Base-by-base conservation (phyloP, 2,113 vertebrate genomes). In the Corydoras sp. region DNA sequence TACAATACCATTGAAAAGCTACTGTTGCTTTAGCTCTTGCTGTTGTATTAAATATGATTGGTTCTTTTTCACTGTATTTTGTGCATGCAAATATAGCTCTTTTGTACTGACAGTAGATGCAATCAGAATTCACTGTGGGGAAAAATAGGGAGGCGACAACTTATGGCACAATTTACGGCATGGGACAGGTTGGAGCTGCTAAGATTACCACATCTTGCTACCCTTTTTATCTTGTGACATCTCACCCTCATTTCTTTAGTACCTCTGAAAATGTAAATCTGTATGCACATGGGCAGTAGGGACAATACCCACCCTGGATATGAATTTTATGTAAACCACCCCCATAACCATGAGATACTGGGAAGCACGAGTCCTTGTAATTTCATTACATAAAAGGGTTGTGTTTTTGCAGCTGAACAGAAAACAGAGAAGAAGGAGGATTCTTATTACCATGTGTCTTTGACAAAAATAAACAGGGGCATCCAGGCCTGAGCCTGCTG, bases 381-480 rank as follows among this genome's bases (percentile, higher is more conserved):
- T 89, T 93, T 92, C 88, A 89, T 91, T 90, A 90, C 80, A 78
- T 86, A 90, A 90, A 91, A 86, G 88, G 89, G 76, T 84, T 89
- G 83, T 84, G 80, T 84, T 79, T 85, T 82, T 85, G 84, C 81
- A 43, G 68, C 18, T 63, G 10, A 15, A 66, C 56, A 69, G 53
- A 58, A 72, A 78, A 73, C n/a, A 69, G 73, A 79, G 73, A 79
- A 58, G 62, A 32, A 14, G 62, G 65, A 48, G 24, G 60, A 65
- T 51, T 30, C 54, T 65, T 75, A 68, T 77, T 65, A 65, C 35
- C 35, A 51, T 58, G 51, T 71, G 51, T 43, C 48, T 70, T 53
- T 55, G 69, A 71, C 58, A 70, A 49, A 62, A 13, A 62, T 49
- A 70, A 54, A n/a, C 58, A 70, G 58, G 68, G 68, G 35, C 35